Percentiles rank a stretch among this genome's conserved stretches.
Conservation (phyloP, 2,888 invertebrate species). For the Chrysotoxum bicinctum region DNA sequence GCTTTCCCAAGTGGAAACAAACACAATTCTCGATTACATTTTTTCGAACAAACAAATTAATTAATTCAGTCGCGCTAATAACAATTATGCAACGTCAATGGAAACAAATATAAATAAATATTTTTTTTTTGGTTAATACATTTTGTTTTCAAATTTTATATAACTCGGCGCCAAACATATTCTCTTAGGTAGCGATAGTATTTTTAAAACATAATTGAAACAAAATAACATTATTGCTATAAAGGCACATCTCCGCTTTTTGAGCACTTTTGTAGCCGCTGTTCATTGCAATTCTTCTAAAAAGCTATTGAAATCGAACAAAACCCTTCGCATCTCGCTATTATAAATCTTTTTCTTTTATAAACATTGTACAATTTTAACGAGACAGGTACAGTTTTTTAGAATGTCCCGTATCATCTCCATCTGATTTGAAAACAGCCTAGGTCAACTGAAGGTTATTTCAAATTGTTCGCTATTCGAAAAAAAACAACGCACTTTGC, state of each 20-base stretch:
- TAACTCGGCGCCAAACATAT: background rate
- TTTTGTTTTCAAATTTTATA: background rate
- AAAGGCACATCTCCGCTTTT: background rate
- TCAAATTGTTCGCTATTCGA: slow-evolving; percentile 19
- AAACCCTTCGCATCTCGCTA: background rate
- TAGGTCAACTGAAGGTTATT: slow-evolving; percentile 73
- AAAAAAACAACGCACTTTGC: background rate
- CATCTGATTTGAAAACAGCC: slow-evolving; percentile 29
- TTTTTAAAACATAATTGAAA: background rate
- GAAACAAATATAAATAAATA: background rate
- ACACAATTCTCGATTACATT: background rate
- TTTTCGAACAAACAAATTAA: background rate
- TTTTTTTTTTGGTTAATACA: background rate
- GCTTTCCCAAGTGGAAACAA: background rate
- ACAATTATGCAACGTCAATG: slow-evolving; percentile 4
- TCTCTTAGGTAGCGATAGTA: background rate
- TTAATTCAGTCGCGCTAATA: background rate
- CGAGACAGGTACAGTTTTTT: slow-evolving; percentile 4
- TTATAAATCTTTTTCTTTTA: background rate
- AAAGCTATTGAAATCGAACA: background rate
- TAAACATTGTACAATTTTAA: background rate
- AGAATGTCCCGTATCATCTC: slow-evolving; percentile 1
- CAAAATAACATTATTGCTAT: background rate
- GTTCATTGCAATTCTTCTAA: background rate
- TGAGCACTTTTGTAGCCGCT: background rate